Conservation (phyloP, 2,113 vertebrate genomes). For the Pelodiscus sinensis region DNA sequence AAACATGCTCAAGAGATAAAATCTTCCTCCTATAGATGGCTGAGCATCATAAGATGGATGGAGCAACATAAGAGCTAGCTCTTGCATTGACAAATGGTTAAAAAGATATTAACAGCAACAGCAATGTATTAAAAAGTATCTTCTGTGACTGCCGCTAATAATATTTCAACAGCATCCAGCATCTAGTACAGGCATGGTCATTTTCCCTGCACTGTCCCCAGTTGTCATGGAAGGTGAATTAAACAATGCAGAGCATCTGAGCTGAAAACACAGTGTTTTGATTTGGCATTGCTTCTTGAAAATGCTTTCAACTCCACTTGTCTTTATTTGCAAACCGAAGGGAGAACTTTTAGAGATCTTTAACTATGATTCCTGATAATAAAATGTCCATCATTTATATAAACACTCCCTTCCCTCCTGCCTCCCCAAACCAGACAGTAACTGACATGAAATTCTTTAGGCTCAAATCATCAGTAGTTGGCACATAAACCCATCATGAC, state of each 20-base stretch:
- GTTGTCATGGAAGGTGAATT: not conserved
- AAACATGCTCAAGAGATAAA: conserved; percentile 51
- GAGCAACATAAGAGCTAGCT: not conserved
- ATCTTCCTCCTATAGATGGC: conserved; percentile 9
- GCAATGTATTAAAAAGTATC: not conserved
- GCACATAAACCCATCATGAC: not conserved
- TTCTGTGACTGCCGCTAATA: not conserved
- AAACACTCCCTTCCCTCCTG: not conserved
- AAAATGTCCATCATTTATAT: no score
- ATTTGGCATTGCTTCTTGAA: not conserved
- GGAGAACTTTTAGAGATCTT: not conserved
- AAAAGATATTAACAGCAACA: not conserved
- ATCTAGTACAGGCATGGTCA: not conserved
- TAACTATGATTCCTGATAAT: not conserved
- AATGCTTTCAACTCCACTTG: not conserved
- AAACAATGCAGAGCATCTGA: not conserved
- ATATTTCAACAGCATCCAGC: not conserved
- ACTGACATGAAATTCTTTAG: accelerated
- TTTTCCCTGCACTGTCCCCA: not conserved
- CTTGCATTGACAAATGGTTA: not conserved
- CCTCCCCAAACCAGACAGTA: not conserved
- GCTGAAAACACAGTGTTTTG: not conserved
- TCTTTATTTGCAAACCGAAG: not conserved
- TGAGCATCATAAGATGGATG: not conserved
- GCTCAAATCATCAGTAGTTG: not conserved